Percentiles rank a stretch among this genome's conserved stretches.
Conservation (phyloP, 2,797 vertebrate genomes). For the Pelobates cultripes region DNA sequence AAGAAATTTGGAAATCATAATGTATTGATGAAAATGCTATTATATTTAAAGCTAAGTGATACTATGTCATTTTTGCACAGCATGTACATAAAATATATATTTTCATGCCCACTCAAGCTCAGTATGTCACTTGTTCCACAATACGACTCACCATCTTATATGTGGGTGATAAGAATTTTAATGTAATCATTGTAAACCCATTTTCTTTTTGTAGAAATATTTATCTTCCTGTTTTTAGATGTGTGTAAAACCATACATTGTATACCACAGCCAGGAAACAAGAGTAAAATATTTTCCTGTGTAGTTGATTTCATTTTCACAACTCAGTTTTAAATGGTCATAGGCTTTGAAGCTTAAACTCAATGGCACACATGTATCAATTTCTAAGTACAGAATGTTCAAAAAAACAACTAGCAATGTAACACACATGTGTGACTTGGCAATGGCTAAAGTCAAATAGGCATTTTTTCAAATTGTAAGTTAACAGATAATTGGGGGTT, state of each 20-base stretch:
- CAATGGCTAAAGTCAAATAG: not conserved
- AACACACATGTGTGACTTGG: not conserved
- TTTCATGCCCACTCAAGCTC: no score
- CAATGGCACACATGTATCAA: no score
- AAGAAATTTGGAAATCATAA: no score
- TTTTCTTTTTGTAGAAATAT: not conserved
- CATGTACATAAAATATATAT: no score
- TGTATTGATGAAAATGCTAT: no score
- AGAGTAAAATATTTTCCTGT: not conserved
- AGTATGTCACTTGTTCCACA: conserved; percentile 13
- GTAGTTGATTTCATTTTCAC: conserved; percentile 4
- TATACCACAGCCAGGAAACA: conserved; percentile 13
- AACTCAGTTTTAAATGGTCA: not conserved
- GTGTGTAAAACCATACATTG: not conserved
- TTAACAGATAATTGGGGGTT: not conserved
- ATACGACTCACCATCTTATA: not conserved
- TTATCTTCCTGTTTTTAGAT: conserved; percentile 1
- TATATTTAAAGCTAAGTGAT: no score
- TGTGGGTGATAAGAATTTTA: conserved; percentile 1
- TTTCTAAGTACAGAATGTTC: not conserved
- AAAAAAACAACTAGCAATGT: not conserved
- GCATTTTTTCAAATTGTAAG: not conserved
- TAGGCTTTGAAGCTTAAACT: no score
- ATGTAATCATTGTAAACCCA: not conserved
- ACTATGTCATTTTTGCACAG: no score